Conservation (phyloP, 2,888 invertebrate genomes). For the Schizaphis graminum region DNA sequence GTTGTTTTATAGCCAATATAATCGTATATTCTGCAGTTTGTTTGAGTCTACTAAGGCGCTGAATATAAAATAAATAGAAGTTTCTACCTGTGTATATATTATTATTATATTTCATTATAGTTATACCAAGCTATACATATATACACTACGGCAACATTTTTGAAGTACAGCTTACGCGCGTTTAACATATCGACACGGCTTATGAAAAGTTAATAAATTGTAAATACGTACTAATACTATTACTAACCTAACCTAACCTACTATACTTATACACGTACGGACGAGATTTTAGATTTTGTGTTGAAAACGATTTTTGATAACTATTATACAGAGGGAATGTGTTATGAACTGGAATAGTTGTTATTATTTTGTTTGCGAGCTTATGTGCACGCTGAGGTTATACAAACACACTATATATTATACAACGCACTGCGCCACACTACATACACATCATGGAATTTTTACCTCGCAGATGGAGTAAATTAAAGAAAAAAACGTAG, state of each 20-base stretch:
- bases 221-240: neutral
- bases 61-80: neutral
- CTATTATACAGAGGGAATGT: neutral
- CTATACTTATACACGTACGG: neutral
- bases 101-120: neutral
- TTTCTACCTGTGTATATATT: neutral
- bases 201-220: neutral
- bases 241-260: neutral
- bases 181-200: neutral
- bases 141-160: neutral
- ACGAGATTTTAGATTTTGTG: neutral
- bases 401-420: neutral
- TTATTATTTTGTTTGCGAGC: conserved; percentile 15
- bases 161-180: neutral
- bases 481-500: conserved; percentile 54
- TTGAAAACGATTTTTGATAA: neutral
- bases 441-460: neutral
- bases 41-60: neutral
- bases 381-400: neutral
- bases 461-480: conserved; percentile 63
- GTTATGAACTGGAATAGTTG: neutral
- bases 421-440: neutral
- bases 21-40: conserved; percentile 5
- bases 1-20: conserved; percentile 9
- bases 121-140: neutral